Percentiles rank a stretch among this genome's conserved stretches.
Evolutionary conservation across 2,888 invertebrate genomes (phyloP).

Genomic region (Emesis russula): DNA sequence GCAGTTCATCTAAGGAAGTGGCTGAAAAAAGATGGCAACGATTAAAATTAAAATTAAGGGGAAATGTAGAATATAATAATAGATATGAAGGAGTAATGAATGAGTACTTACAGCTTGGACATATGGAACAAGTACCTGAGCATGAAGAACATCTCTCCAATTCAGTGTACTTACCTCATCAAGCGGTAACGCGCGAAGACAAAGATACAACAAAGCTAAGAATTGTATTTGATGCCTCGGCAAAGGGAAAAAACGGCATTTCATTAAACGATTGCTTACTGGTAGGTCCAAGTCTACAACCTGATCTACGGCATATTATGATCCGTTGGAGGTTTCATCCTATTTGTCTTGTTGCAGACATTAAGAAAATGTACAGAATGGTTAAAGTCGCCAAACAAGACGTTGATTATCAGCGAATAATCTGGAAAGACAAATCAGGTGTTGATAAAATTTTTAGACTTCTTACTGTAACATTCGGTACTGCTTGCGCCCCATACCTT

Average conservation of each 20-base stretch:
- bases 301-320: slow-evolving; percentile 58
- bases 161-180: background rate
- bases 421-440: slow-evolving; percentile 41
- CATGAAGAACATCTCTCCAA: background rate
- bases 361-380: slow-evolving; percentile 70
- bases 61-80: background rate
- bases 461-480: slow-evolving; percentile 26
- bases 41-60: background rate
- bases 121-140: background rate
- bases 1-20: background rate
- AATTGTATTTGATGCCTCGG: slow-evolving; percentile 33
- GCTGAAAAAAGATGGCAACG: background rate
- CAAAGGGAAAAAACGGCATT: slow-evolving; percentile 36
- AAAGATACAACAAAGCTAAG: background rate
- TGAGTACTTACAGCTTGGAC: background rate
- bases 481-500: slow-evolving; percentile 9
- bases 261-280: slow-evolving; percentile 66
- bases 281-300: slow-evolving; percentile 76
- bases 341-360: slow-evolving; percentile 58
- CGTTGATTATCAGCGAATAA: slow-evolving; percentile 62
- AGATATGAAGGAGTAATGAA: background rate
- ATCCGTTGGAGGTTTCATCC: slow-evolving; percentile 53
- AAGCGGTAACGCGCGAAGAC: background rate
- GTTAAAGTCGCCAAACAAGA: slow-evolving; percentile 45
- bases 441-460: slow-evolving; percentile 16